phyloP scores from a whole-genome alignment of 2,113 vertebrate species.

The human (Homo sapiens) region GRCh38 chr4:118240501-118241000 shows the following conservation, averaged over 20 bases:
- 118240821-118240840: background rate
- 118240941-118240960: background rate
- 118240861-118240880: background rate
- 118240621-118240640: slow-evolving; percentile 94
- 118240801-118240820: background rate
- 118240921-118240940: background rate
- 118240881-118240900: background rate
- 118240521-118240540: slow-evolving; percentile 96
- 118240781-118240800: background rate
- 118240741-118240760: slow-evolving; percentile 36
- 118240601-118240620: slow-evolving; percentile 90
- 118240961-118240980: background rate
- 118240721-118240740: slow-evolving; percentile 23
- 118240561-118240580: slow-evolving; percentile 97
- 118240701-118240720: background rate
- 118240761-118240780: background rate
- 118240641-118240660: slow-evolving; percentile 95
- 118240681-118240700: slow-evolving; percentile 93
- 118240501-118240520: slow-evolving; percentile 48
- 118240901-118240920: background rate
- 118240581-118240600: slow-evolving; percentile 89
- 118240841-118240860: background rate
- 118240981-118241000: background rate
- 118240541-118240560: slow-evolving; percentile 92
- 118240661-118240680: slow-evolving; percentile 94